These are phyloP conservation scores for Anolis apletophallus DNA, from an alignment of 2,797 vertebrate species.

Conservation along the genomic window DNA sequence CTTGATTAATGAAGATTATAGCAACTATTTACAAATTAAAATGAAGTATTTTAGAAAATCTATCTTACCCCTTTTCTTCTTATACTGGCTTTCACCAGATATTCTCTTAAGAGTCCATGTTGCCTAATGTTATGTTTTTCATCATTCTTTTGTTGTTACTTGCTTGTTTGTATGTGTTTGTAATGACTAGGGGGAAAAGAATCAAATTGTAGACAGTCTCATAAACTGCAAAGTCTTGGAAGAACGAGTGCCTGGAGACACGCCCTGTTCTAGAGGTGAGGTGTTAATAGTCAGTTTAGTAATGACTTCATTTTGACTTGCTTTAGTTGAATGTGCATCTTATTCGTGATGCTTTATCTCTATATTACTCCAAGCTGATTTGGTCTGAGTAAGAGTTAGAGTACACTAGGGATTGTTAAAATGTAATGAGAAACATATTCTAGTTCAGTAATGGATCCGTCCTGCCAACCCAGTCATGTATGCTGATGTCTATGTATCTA, in stretches of 20 bases:
- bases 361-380: background rate
- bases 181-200: background rate
- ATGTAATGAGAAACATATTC: background rate
- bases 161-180: background rate
- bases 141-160: background rate
- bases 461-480: background rate
- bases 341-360: background rate
- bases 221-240: background rate
- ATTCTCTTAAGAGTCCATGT: background rate
- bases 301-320: background rate
- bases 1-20: background rate
- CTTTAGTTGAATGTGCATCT: background rate
- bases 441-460: background rate
- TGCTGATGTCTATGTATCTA: background rate
- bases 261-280: background rate
- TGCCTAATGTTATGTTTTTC: background rate
- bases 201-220: background rate
- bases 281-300: background rate
- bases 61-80: background rate
- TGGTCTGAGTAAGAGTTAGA: background rate
- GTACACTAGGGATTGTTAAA: background rate
- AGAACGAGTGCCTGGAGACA: background rate
- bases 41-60: background rate
- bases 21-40: background rate
- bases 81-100: background rate